Conservation (phyloP, 2,113 vertebrate genomes). For the Labeo catla region DNA sequence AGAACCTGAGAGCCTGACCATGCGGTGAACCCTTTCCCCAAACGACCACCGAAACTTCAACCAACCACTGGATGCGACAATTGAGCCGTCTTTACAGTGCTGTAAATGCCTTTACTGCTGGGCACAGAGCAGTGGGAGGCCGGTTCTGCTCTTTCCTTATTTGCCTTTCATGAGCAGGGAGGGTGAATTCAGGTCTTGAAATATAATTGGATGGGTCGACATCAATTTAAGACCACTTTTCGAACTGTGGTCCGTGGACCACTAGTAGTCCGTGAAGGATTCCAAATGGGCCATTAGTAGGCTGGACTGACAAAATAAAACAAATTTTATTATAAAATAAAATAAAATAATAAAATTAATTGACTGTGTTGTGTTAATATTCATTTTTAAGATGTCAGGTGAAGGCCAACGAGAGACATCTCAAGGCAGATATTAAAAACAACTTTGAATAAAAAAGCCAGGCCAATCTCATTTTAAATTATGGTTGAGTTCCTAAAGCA, state of each 20-base stretch:
- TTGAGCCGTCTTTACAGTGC: constrained; percentile 76
- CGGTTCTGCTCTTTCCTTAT: constrained; percentile 11
- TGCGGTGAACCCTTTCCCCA: constrained; percentile 67
- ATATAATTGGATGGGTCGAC: constrained; percentile 26
- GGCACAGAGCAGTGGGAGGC: constrained; percentile 63
- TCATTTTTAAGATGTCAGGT: neutral
- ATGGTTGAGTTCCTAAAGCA: neutral
- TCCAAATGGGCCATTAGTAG: neutral
- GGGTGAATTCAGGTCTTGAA: constrained; percentile 10
- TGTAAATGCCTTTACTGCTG: constrained; percentile 69
- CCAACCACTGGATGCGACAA: constrained; percentile 69
- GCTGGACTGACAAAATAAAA: neutral
- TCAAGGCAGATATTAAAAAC: neutral
- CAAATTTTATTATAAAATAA: neutral
- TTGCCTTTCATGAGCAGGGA: constrained; percentile 20
- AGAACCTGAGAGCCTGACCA: constrained; percentile 68
- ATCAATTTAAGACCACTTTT: constrained; percentile 19
- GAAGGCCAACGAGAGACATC: neutral
- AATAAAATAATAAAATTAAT: neutral
- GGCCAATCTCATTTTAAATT: neutral
- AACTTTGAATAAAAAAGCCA: neutral
- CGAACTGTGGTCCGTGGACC: neutral
- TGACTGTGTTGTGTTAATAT: neutral
- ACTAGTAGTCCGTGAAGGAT: neutral
- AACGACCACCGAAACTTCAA: constrained; percentile 63